These are phyloP conservation scores for rabbit (Oryctolagus cuniculus) DNA, from an alignment of 2,113 vertebrate genomes.

Conservation along the genomic window DNA sequence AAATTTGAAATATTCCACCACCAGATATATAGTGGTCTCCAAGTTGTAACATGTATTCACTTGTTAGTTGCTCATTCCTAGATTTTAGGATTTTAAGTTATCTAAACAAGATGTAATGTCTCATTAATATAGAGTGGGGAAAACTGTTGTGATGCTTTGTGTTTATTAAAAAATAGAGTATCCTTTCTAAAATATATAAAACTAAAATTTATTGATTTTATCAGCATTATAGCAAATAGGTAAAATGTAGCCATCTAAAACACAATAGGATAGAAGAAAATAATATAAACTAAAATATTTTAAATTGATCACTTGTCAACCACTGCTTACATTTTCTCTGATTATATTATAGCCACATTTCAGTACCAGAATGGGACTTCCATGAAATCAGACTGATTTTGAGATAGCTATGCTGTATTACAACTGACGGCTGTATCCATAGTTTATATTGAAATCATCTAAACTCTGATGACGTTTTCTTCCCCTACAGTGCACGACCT, in stretches of 20 bases:
- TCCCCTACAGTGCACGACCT: background rate
- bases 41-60: background rate
- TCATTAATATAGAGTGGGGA: background rate
- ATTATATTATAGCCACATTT: background rate
- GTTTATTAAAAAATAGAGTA: background rate
- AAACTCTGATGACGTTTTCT: background rate
- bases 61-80: background rate
- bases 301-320: background rate
- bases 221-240: background rate
- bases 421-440: background rate
- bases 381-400: background rate
- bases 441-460: background rate
- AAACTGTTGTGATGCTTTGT: background rate
- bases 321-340: background rate
- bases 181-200: background rate
- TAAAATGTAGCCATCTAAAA: background rate
- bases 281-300: background rate
- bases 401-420: background rate
- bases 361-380: background rate
- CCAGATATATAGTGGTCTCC: background rate
- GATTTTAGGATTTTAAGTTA: background rate
- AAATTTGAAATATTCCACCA: conserved; percentile 28
- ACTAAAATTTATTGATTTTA: background rate
- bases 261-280: background rate
- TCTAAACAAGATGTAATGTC: background rate